A percentile compares a stretch with the other conserved stretches of the same genome.
phyloP scores from a whole-genome alignment of 1,140 invertebrate species.

The Drosophila ironensis region DNA sequence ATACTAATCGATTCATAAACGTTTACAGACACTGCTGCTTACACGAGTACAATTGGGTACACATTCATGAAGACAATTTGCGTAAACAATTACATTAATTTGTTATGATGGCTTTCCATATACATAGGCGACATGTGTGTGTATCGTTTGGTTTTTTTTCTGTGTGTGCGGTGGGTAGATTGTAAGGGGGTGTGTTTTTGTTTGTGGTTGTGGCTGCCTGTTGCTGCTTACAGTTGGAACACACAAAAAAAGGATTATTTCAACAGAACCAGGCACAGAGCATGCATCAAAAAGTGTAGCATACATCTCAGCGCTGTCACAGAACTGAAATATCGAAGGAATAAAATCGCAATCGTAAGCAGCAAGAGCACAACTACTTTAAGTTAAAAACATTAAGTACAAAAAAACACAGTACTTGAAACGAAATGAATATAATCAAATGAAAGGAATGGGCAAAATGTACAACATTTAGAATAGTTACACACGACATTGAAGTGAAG shows the following conservation, averaged over 20 bases:
- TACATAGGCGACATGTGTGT: conserved; percentile 38
- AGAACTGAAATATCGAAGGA: conserved; percentile 3
- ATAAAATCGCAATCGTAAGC: conserved; percentile 47
- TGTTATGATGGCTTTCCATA: conserved; percentile 73
- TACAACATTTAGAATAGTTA: conserved; percentile 67
- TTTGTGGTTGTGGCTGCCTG: conserved; percentile 14
- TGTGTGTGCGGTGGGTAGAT: conserved; percentile 4
- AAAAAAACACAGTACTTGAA: conserved; percentile 17
- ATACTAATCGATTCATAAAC: conserved; percentile 81
- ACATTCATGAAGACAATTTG: neutral
- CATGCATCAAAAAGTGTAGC: conserved; percentile 70
- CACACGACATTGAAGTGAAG: conserved; percentile 60
- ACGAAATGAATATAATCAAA: conserved; percentile 10
- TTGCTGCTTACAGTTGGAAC: conserved; percentile 51
- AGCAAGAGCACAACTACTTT: conserved; percentile 52
- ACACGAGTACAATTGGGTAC: conserved; percentile 19
- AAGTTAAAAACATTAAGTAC: conserved; percentile 27
- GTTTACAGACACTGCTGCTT: conserved; percentile 50
- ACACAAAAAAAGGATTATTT: neutral
- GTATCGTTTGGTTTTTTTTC: neutral
- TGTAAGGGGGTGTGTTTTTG: conserved; percentile 1
- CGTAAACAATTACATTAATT: conserved; percentile 47
- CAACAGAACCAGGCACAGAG: neutral
- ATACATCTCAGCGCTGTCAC: conserved; percentile 60
- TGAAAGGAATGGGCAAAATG: conserved; percentile 2